Evolutionary conservation across 2,888 invertebrate species (phyloP).

Genomic region (Coelinius sp.): DNA sequence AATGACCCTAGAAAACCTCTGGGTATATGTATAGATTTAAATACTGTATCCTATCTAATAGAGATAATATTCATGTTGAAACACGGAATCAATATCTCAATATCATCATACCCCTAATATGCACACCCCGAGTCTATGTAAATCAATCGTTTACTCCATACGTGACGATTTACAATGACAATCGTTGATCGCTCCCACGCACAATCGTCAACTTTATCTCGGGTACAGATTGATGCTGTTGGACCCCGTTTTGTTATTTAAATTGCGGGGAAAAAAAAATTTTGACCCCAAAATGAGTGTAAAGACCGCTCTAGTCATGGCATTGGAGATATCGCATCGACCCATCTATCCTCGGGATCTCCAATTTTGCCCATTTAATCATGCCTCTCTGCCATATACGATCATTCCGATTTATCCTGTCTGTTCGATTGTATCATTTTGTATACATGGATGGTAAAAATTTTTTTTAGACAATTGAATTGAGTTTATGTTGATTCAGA

Average conservation of each 20-base stretch:
- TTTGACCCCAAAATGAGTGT: constrained; percentile 44
- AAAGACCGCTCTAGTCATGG: constrained; percentile 35
- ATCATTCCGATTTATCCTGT: background rate
- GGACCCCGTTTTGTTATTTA: constrained; percentile 58
- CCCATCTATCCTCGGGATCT: constrained; percentile 33
- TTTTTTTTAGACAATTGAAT: background rate
- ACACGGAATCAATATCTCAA: background rate
- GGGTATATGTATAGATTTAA: background rate
- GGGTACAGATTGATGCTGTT: background rate
- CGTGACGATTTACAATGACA: background rate
- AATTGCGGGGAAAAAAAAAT: constrained; percentile 48
- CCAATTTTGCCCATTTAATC: constrained; percentile 14
- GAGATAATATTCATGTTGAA: background rate
- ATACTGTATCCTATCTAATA: background rate
- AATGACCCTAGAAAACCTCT: constrained; percentile 20
- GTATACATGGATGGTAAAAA: background rate
- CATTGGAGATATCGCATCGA: constrained; percentile 40
- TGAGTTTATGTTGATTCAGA: background rate
- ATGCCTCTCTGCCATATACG: background rate
- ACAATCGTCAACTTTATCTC: background rate
- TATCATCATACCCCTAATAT: background rate
- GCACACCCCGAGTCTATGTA: background rate
- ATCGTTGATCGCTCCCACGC: background rate
- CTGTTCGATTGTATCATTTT: constrained; percentile 5
- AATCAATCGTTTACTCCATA: background rate